Percentiles rank a stretch among this genome's conserved stretches.
Evolutionary conservation across 1,140 invertebrate genomes (phyloP).

Genomic region (Sinella curviseta): DNA sequence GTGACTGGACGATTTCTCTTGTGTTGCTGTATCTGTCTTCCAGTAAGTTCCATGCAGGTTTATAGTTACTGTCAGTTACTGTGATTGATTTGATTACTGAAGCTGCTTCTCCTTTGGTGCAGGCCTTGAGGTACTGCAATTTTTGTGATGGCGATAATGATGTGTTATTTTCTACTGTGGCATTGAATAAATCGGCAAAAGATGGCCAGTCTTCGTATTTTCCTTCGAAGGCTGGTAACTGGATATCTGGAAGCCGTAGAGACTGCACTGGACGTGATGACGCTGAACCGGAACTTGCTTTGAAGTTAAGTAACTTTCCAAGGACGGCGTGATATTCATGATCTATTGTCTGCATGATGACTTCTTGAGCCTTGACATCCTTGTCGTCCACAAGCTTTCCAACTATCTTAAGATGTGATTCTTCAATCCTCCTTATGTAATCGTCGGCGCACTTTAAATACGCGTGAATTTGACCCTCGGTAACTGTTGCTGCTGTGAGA

Average conservation of each 20-base stretch:
- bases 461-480: too few species aligned
- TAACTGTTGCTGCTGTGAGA: too few species aligned
- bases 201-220: conserved; percentile 19
- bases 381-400: too few species aligned
- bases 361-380: too few species aligned
- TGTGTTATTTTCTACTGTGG: not conserved
- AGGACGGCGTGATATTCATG: too few species aligned
- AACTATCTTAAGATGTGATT: too few species aligned
- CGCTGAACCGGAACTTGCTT: too few species aligned
- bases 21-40: not conserved
- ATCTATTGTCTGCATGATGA: too few species aligned
- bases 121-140: conserved; percentile 26
- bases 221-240: conserved; percentile 26
- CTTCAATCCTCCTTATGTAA: too few species aligned
- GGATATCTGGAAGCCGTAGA: conserved; percentile 16
- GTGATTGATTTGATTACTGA: conserved; percentile 3
- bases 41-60: not conserved
- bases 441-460: too few species aligned
- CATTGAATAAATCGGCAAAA: conserved; percentile 19
- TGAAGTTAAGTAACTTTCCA: too few species aligned
- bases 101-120: conserved; percentile 19
- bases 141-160: not conserved
- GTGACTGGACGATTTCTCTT: not conserved
- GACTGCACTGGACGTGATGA: too few species aligned
- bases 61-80: not conserved